phyloP scores from a whole-genome alignment of 2,888 invertebrate genomes.

The Ichneumoninae sp. region DNA sequence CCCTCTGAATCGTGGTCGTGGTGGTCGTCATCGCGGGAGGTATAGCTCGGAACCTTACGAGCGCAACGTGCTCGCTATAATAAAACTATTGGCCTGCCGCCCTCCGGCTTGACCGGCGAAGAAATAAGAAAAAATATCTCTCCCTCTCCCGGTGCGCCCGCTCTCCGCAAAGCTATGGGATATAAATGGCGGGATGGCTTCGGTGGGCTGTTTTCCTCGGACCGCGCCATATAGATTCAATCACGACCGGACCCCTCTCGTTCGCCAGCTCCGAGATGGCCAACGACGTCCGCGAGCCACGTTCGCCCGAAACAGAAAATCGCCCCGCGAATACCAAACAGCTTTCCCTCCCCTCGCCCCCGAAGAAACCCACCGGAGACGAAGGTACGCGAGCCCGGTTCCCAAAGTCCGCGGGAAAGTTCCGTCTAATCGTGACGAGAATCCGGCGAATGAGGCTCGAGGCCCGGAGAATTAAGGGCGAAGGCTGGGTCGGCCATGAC shows the following conservation, averaged over 20 bases:
- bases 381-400: conserved; percentile 2
- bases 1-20: conserved; percentile 55
- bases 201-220: conserved; percentile 52
- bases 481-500: background rate
- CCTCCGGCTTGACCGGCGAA: conserved; percentile 20
- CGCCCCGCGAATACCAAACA: conserved; percentile 79
- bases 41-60: conserved; percentile 51
- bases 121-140: conserved; percentile 22
- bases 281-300: conserved; percentile 26
- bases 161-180: conserved; percentile 57
- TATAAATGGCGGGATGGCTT: conserved; percentile 51
- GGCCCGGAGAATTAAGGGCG: conserved; percentile 16
- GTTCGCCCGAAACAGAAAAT: conserved; percentile 66
- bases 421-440: conserved; percentile 58
- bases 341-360: conserved; percentile 47
- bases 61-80: conserved; percentile 76
- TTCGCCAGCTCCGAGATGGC: conserved; percentile 28
- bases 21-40: conserved; percentile 55
- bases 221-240: conserved; percentile 69
- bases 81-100: conserved; percentile 78
- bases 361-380: conserved; percentile 30
- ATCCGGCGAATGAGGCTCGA: conserved; percentile 36
- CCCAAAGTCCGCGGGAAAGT: background rate
- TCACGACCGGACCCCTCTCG: conserved; percentile 64
- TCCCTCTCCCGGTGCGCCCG: conserved; percentile 16